Evolutionary conservation across 2,888 invertebrate genomes (phyloP), one percentile per base, ranked within the genome.

Genomic region (Neoitamus cyanurus): DNA sequence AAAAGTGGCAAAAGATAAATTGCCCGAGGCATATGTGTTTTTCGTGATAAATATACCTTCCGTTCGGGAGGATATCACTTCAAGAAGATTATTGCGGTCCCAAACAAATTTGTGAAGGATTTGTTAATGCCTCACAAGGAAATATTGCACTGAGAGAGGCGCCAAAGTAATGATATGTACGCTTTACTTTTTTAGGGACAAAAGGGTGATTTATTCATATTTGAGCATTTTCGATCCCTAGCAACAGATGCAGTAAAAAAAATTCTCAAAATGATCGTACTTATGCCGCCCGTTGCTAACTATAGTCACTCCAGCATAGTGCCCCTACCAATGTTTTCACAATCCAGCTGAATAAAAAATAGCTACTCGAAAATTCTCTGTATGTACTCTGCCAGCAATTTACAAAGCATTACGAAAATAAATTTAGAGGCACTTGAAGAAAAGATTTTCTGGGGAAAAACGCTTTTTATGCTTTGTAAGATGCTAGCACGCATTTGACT

Each of bases 11-110:
- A 73, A 73, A 73, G 73, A 73, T 73, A 73, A 73, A 73, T 73
- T 73, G 73, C 73, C 73, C 25, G n/a, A 73, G 34, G 36, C 36
- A 73, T 73, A 34, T 73, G 73, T 73, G 73, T 73, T 73, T 31
- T 73, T 73, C 73, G 36, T 36, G 34, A 73, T 73, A 31, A 73
- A 36, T 73, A 70, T 70, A 73, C 58, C n/a, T 73, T 36, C 36
- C 73, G n/a, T 13, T 36, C 20, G 28, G 36, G 20, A 34, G 73
- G 73, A 15, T 36, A 73, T 36, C 9, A 36, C 36, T 73, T 36
- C 73, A 36, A 36, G 34, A 73, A 73, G 36, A 34, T 73, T 30
- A 70, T 70, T 31, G 31, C 70, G 25, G 30, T 30, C 30, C 13
- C 31, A 70, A n/a, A 30, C n/a, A 70, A 70, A 70, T 70, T 30